phyloP scores from a whole-genome alignment of 2,113 vertebrate species.

The Egretta garzetta region DNA sequence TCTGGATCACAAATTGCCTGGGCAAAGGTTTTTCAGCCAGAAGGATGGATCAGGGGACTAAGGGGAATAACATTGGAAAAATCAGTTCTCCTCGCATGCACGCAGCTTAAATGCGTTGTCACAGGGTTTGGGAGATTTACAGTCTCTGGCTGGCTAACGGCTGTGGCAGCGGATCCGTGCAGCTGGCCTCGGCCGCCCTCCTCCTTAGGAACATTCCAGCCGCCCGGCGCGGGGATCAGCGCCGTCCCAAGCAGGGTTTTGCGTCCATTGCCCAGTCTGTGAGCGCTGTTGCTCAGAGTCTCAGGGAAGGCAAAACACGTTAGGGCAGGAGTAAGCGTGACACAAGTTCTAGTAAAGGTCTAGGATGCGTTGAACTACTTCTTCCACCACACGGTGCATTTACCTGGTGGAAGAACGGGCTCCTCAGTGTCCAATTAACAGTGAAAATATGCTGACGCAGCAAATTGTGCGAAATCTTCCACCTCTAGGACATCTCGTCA shows the following conservation, averaged over 20 bases:
- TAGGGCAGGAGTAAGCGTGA: neutral
- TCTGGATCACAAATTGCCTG: neutral
- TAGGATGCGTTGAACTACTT: neutral
- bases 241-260: neutral
- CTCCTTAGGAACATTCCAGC: neutral
- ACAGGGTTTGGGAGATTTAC: neutral
- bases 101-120: neutral
- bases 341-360: neutral
- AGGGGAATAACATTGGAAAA: neutral
- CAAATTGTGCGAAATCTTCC: neutral
- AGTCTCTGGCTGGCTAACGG: neutral
- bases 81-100: neutral
- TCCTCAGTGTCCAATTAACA: neutral
- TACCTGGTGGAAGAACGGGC: neutral
- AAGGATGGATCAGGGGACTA: neutral
- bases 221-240: neutral
- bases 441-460: neutral
- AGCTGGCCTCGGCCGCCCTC: neutral
- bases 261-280: neutral
- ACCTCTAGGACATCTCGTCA: neutral
- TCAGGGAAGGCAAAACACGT: neutral
- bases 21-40: neutral
- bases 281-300: neutral
- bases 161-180: neutral
- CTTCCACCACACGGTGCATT: neutral